Evolutionary conservation across 2,888 invertebrate species (phyloP), one percentile per base, ranked within the genome.

Genomic region (Drosophila percnosoma): DNA sequence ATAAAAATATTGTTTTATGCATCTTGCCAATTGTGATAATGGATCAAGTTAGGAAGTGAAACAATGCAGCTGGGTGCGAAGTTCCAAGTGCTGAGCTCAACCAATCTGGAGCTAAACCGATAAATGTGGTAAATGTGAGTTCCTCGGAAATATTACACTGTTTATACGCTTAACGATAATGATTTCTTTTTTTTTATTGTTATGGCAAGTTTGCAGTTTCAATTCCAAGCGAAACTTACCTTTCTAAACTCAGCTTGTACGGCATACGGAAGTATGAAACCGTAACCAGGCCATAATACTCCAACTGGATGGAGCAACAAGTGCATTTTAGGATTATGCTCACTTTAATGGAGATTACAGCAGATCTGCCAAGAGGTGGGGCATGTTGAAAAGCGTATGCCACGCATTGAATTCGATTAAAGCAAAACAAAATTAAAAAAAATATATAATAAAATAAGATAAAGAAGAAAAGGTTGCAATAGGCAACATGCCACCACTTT

Each of bases 341-440:
- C 67, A 77, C 73, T 74, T 79, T 82, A 82, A 89, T 85, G 89
- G 76, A 82, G 85, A 83, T 81, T 80, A 75, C 64, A 72, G 84
- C 54, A 72, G 61, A 58, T 49, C 51, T 51, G 49, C 52, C 31
- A 15, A 0, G 21, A 42, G 34, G 24, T 18, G 63, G 49, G 24
- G 48, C 29, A 21, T n/a, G 34, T n/a, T 68, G 29, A 13, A 27
- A 38, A 58, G 54, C 53, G 52, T 27, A 69, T 68, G 75, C 57
- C 63, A 64, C 36, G 83, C 74, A 80, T 71, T 75, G 66, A 59
- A 81, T 86, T 88, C 88, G 90, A 88, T 87, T 82, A 87, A 83
- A 75, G 75, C 78, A 79, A 70, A 71, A 36, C 6, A 18, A 29
- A 24, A 33, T 10, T 10, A 4, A 29, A 55, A 21, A n/a, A 7